A percentile compares a stretch with the other conserved stretches of the same genome.
Conservation (phyloP, 2,888 invertebrate genomes). For the Ditula angustiorana region DNA sequence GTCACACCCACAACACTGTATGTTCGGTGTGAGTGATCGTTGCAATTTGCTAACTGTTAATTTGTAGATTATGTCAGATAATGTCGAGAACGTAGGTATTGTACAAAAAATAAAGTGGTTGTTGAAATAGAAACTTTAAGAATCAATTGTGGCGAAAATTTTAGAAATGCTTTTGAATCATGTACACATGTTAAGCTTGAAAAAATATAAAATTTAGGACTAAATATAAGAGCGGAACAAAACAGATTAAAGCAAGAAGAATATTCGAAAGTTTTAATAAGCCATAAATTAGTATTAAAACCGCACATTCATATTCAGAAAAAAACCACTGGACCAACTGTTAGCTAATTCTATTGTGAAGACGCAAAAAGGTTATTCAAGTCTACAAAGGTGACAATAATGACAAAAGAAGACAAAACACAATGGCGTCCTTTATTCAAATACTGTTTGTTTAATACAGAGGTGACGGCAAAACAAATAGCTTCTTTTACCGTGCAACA, state of each 20-base stretch:
- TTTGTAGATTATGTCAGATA: constrained; percentile 34
- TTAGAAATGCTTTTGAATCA: neutral
- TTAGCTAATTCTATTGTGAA: constrained; percentile 55
- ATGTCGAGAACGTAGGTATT: constrained; percentile 11
- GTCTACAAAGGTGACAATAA: constrained; percentile 76
- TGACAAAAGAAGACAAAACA: constrained; percentile 71
- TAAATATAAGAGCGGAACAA: constrained; percentile 9
- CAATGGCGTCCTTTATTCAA: constrained; percentile 77
- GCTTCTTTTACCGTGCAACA: constrained; percentile 58
- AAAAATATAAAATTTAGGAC: neutral
- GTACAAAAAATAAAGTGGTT: constrained; percentile 4
- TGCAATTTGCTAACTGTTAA: constrained; percentile 35
- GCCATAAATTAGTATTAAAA: constrained; percentile 39
- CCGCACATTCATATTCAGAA: constrained; percentile 26
- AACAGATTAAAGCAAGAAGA: constrained; percentile 15
- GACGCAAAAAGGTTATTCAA: constrained; percentile 59
- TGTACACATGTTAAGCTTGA: neutral
- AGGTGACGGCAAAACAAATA: constrained; percentile 83
- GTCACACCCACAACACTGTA: constrained; percentile 23
- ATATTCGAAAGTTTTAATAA: constrained; percentile 27
- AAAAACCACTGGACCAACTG: constrained; percentile 63
- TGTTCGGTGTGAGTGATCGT: constrained; percentile 27
- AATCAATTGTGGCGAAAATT: neutral
- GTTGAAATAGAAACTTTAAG: neutral
- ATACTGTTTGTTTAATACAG: constrained; percentile 81